Conservation (phyloP, 2,113 vertebrate genomes). For the Himantopus leucocephalus region DNA sequence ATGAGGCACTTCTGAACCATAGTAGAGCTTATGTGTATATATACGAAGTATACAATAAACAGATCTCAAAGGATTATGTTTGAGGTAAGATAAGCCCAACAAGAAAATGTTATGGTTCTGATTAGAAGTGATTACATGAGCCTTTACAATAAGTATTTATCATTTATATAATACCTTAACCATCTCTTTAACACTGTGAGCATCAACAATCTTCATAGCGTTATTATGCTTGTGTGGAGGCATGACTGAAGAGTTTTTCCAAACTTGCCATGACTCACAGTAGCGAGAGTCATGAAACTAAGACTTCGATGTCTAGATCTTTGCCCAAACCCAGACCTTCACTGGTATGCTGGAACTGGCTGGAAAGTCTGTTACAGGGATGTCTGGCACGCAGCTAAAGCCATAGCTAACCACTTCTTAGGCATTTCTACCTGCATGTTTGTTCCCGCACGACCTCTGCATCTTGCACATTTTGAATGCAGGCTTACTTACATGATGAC, state of each 20-base stretch:
- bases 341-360: neutral
- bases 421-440: neutral
- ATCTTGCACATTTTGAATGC: neutral
- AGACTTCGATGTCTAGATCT: neutral
- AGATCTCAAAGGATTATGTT: neutral
- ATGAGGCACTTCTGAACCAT: neutral
- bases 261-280: neutral
- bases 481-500: neutral
- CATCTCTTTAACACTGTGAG: neutral
- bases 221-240: neutral
- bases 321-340: neutral
- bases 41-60: accelerated
- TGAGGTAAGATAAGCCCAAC: neutral
- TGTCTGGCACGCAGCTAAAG: neutral
- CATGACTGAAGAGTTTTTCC: neutral
- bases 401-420: accelerated
- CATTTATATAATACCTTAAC: neutral
- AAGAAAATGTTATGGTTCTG: neutral
- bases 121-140: neutral
- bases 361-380: neutral
- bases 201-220: neutral
- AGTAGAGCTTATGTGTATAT: neutral
- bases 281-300: neutral
- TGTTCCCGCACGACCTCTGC: neutral
- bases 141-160: neutral